Evolutionary conservation across 2,797 vertebrate genomes (phyloP).

Genomic region (Salarias fasciatus): DNA sequence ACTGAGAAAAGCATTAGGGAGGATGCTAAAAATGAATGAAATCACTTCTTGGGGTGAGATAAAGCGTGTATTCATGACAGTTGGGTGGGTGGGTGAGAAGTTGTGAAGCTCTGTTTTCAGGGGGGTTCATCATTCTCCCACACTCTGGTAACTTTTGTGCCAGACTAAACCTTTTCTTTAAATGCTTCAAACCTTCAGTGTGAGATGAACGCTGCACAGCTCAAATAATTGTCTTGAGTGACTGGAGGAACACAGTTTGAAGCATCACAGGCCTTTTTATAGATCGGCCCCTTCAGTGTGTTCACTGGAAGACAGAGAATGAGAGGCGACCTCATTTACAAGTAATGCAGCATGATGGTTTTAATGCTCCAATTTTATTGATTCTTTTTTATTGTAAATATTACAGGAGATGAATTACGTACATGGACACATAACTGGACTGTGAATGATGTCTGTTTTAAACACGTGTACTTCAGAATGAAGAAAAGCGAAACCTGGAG

Average conservation of each 20-base stretch:
- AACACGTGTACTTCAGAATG: conserved; percentile 78
- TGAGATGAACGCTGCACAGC: conserved; percentile 9
- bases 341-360: conserved; percentile 33
- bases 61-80: too few species aligned
- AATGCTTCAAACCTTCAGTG: neutral
- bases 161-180: neutral
- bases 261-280: conserved; percentile 33
- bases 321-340: conserved; percentile 56
- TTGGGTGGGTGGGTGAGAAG: too few species aligned
- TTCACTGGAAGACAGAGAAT: conserved; percentile 19
- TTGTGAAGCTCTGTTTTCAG: too few species aligned
- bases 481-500: conserved; percentile 89
- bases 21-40: too few species aligned
- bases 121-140: too few species aligned
- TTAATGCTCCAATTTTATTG: neutral
- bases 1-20: too few species aligned
- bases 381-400: conserved; percentile 1
- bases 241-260: conserved; percentile 14
- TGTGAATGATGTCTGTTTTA: conserved; percentile 19
- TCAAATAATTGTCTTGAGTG: neutral
- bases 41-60: too few species aligned
- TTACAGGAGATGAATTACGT: too few species aligned
- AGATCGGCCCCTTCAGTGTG: conserved; percentile 28
- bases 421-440: neutral
- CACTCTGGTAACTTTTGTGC: too few species aligned